Evolutionary conservation across 2,888 invertebrate genomes (phyloP), one percentile per base, ranked within the genome.

Genomic region (Physocephala rufipes): DNA sequence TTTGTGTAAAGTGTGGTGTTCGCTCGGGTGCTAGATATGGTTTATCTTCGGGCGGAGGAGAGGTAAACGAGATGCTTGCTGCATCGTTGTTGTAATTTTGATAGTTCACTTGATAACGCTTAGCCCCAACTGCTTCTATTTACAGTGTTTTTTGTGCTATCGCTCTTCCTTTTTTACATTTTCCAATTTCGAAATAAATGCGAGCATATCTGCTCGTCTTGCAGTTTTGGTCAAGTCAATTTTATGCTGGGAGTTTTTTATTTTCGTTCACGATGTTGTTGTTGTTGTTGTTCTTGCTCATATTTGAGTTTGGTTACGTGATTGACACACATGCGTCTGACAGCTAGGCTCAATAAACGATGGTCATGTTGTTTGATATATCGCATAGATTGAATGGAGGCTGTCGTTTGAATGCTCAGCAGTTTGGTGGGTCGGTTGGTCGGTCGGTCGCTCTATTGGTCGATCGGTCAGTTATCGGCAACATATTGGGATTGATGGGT

Each of bases 251-350:
- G 49, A 16, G 26, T 24, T 26, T 9, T 64, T 5, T 19, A 19
- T 28, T 55, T 45, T 67, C 28, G 45, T 19, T 28, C 5, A 16
- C 55, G 16, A 9, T 59, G n/a, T 59, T 67, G 19, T 67, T 59
- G 24, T 67, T 21, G 24, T 28, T 53, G 53, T 16, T 51, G 26
- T 26, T 19, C n/a, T 66, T 36, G n/a, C 12, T 47, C 13, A 26
- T 64, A 45, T 53, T 19, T 64, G 43, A 58, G 30, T 13, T 26
- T 43, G 70, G 36, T 47, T 49, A 64, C 16, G 55, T 64, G 63
- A 64, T 70, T 70, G 70, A 64, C 70, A 61, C 68, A 68, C 68
- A 68, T 68, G 68, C 62, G 49, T 68, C 49, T 68, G 68, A 62
- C 68, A 68, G 68, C 62, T 62, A 15, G 68, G 62, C 68, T 68